Percentiles rank a stretch among this genome's conserved stretches.
These are phyloP conservation scores for Gasterosteus aculeatus DNA, from an alignment of 2,113 vertebrate species.

Conservation along the genomic window DNA sequence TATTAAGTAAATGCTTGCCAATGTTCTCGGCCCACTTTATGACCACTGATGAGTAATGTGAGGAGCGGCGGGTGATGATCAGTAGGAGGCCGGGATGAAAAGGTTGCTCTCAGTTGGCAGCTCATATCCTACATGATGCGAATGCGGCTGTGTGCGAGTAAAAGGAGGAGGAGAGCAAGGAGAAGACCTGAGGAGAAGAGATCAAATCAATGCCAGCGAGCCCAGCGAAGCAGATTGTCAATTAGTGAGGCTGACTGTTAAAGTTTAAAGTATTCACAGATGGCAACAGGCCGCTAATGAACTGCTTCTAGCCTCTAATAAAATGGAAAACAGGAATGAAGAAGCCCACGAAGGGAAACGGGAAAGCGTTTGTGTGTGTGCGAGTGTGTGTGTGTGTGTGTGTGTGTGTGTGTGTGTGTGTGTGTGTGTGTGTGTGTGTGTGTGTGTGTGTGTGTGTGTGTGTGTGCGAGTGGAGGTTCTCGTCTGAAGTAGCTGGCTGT, in stretches of 20 bases:
- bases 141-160: not conserved
- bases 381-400: not conserved
- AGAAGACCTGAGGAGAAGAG: constrained; percentile 42
- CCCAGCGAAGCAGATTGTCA: constrained; percentile 61
- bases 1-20: not conserved
- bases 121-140: constrained; percentile 3
- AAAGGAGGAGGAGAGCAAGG: not conserved
- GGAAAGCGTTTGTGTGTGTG: not conserved
- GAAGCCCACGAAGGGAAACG: constrained; percentile 11
- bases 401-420: not conserved
- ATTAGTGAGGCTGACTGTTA: constrained; percentile 59
- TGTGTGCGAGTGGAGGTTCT: not conserved
- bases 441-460: no score
- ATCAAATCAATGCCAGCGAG: constrained; percentile 56
- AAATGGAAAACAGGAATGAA: constrained; percentile 32
- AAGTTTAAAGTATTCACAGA: constrained; percentile 64
- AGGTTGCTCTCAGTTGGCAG: not conserved
- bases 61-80: not conserved
- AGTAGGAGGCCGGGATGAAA: not conserved
- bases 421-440: not conserved
- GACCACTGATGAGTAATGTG: not conserved
- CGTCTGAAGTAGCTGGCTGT: constrained; percentile 21
- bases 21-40: not conserved
- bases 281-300: constrained; percentile 55
- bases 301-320: constrained; percentile 46